A percentile compares a stretch with the other conserved stretches of the same genome.
Evolutionary conservation across 2,888 invertebrate genomes (phyloP).

Genomic region (Troglohyphantes excavatus): DNA sequence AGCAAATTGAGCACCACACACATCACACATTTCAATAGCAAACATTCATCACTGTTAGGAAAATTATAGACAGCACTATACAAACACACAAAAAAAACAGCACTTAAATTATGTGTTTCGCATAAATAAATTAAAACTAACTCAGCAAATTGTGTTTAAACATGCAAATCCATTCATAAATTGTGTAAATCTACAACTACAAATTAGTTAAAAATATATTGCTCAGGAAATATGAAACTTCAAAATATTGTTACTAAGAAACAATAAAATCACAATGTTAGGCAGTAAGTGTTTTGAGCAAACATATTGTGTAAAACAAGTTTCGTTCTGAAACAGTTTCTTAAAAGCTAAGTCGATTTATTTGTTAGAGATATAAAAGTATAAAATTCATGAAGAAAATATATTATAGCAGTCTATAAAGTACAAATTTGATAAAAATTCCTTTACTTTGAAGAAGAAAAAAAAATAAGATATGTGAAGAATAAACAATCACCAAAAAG

Average conservation of each 20-base stretch:
- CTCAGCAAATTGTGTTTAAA: neutral
- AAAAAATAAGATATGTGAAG: no score
- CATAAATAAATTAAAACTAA: conserved; percentile 18
- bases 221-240: neutral
- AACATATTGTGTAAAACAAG: neutral
- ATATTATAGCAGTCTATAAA: neutral
- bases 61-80: neutral
- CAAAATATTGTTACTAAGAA: neutral
- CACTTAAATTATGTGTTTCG: neutral
- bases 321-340: neutral
- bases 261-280: neutral
- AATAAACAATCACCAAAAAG: no score
- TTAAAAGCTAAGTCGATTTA: neutral
- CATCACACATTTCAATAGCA: conserved; percentile 28
- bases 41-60: neutral
- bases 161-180: neutral
- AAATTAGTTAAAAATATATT: neutral
- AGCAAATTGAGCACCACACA: conserved; percentile 75
- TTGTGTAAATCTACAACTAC: neutral
- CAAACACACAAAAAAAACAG: conserved; percentile 12
- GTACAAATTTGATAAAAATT: neutral
- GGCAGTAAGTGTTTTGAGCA: neutral
- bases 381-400: neutral
- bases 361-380: neutral
- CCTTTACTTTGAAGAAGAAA: no score